These are phyloP conservation scores for Cryptoblepharus egeriae DNA, from an alignment of 2,797 vertebrate genomes.

Conservation along the genomic window DNA sequence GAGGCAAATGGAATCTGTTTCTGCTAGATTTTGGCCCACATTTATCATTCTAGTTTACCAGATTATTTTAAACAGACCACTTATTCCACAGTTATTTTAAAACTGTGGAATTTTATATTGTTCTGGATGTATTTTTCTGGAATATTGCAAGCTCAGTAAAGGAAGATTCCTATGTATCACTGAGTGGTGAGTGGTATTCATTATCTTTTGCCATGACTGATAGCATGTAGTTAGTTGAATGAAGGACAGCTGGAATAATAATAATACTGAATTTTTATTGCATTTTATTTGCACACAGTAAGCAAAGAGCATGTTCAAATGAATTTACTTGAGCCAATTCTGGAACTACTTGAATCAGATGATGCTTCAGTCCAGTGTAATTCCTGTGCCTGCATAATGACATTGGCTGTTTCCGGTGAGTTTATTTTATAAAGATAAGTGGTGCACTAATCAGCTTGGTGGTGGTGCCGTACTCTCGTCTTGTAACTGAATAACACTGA, in stretches of 20 bases:
- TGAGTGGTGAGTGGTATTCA: not conserved
- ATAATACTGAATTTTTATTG: not conserved
- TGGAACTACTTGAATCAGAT: slow-evolving; percentile 83
- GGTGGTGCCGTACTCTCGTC: not conserved
- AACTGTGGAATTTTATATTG: too few species aligned
- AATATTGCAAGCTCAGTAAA: too few species aligned
- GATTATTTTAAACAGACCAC: too few species aligned
- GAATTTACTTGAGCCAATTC: slow-evolving; percentile 82
- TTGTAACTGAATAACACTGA: not conserved
- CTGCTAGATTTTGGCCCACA: too few species aligned
- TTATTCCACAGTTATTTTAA: too few species aligned
- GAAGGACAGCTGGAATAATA: not conserved
- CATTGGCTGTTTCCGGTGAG: slow-evolving; percentile 82
- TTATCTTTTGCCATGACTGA: not conserved
- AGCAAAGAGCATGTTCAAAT: slow-evolving; percentile 79
- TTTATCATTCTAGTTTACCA: too few species aligned
- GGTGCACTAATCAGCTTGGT: not conserved
- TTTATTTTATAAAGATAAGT: slow-evolving; percentile 20
- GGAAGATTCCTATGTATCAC: not conserved
- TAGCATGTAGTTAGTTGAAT: not conserved
- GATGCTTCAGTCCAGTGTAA: slow-evolving; percentile 81
- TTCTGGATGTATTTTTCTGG: too few species aligned
- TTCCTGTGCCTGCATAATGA: slow-evolving; percentile 82
- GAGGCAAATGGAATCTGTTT: too few species aligned
- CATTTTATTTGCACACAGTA: slow-evolving; percentile 56